phyloP scores from a whole-genome alignment of 2,113 vertebrate species.

The Mesitornis unicolor region DNA sequence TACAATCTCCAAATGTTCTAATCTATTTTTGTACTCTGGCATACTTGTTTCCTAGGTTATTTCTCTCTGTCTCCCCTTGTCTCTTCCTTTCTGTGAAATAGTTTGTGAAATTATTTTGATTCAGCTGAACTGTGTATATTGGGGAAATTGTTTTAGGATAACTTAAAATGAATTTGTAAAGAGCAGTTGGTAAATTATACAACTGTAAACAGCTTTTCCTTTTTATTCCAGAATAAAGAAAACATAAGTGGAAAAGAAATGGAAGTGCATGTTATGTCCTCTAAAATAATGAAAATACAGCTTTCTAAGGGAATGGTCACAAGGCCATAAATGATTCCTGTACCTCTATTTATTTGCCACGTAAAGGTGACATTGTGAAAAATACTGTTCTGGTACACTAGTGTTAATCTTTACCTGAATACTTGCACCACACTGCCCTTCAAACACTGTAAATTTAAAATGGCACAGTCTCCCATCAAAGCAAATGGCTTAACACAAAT shows the following conservation, averaged over 20 bases:
- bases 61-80: background rate
- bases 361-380: background rate
- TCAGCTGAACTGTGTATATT: background rate
- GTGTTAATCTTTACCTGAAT: background rate
- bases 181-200: background rate
- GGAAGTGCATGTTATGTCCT: background rate
- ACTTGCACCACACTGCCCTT: background rate
- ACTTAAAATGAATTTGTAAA: background rate
- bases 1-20: slow-evolving; percentile 35
- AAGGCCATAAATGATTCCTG: background rate
- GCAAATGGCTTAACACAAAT: background rate
- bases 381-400: background rate
- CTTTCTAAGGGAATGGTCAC: background rate
- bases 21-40: slow-evolving; percentile 49
- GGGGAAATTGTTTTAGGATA: background rate
- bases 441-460: background rate
- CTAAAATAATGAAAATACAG: background rate
- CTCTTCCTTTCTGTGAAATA: slow-evolving; percentile 13
- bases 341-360: background rate
- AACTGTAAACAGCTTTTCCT: background rate
- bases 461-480: background rate
- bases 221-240: slow-evolving; percentile 19
- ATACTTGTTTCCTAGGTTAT: slow-evolving; percentile 65
- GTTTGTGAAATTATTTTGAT: slow-evolving; percentile 32
- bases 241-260: background rate